phyloP scores from a whole-genome alignment of 1,140 invertebrate species.

The Parapsyche elsis region DNA sequence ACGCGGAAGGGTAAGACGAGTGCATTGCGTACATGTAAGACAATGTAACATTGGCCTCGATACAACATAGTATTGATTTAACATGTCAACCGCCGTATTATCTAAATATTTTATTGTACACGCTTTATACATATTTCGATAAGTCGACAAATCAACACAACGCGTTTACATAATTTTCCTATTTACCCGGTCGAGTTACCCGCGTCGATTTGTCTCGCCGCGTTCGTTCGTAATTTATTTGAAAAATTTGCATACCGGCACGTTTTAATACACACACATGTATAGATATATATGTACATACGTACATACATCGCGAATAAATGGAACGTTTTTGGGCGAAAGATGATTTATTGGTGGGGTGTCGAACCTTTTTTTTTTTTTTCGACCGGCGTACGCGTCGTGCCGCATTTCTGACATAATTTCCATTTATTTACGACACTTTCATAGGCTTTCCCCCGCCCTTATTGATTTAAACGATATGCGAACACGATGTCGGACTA shows the following conservation, averaged over 20 bases:
- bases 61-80: not conserved
- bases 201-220: slow-evolving; percentile 24
- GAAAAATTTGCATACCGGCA: slow-evolving; percentile 19
- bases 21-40: not conserved
- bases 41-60: slow-evolving; percentile 14
- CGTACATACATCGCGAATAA: not conserved
- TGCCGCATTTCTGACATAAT: slow-evolving; percentile 25
- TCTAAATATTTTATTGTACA: not conserved
- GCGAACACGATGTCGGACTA: slow-evolving; percentile 11
- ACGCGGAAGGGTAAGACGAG: not conserved
- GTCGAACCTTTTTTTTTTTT: slow-evolving; percentile 33
- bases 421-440: slow-evolving; percentile 32
- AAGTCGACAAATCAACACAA: slow-evolving; percentile 32
- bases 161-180: slow-evolving; percentile 26
- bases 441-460: slow-evolving; percentile 6
- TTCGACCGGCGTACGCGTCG: not conserved
- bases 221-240: slow-evolving; percentile 9
- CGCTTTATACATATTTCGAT: not conserved
- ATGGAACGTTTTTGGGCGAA: not conserved
- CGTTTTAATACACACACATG: slow-evolving; percentile 15
- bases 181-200: slow-evolving; percentile 22
- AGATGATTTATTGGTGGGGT: slow-evolving; percentile 12
- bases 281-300: not conserved
- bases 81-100: not conserved
- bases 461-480: slow-evolving; percentile 18